phyloP scores from a whole-genome alignment of 2,888 invertebrate species.

The Metopia argyrocephala region DNA sequence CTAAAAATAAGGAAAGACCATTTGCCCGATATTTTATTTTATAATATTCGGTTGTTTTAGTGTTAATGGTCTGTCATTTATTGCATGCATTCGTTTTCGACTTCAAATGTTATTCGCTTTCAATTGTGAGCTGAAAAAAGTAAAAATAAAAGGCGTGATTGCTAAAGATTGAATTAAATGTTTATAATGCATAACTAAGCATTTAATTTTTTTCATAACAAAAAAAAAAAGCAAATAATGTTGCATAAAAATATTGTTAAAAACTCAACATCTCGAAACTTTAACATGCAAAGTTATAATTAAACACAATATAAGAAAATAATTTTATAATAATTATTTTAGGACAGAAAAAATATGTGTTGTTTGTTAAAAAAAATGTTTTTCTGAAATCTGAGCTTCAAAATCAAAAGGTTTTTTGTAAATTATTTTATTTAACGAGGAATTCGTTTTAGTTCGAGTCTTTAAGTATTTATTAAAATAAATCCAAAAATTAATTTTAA shows the following conservation, averaged over 20 bases:
- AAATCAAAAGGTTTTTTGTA: no score
- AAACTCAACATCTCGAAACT: neutral
- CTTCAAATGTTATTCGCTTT: conserved; percentile 24
- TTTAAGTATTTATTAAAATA: no score
- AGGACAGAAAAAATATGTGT: no score
- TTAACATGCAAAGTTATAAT: neutral
- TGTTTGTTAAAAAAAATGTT: no score
- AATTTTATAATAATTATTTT: no score
- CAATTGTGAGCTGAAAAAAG: conserved; percentile 42
- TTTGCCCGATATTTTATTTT: no score
- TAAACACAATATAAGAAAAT: no score
- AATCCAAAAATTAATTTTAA: no score
- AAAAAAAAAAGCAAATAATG: neutral
- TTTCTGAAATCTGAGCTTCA: no score
- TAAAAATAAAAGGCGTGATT: conserved; percentile 53
- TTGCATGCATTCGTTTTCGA: conserved; percentile 27
- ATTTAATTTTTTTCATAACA: conserved; percentile 33
- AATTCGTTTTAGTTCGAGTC: no score
- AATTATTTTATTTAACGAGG: no score
- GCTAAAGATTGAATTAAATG: conserved; percentile 47
- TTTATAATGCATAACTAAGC: conserved; percentile 20
- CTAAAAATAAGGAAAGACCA: no score
- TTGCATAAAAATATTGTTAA: neutral
- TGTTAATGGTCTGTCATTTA: conserved; percentile 11
- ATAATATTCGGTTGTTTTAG: conserved; percentile 2